Evolutionary conservation across 37 sponge, comb jelly and placozoan species (phyloP), one percentile per base, ranked within the genome.

Genomic region (Halisarca cf. caerulea): DNA sequence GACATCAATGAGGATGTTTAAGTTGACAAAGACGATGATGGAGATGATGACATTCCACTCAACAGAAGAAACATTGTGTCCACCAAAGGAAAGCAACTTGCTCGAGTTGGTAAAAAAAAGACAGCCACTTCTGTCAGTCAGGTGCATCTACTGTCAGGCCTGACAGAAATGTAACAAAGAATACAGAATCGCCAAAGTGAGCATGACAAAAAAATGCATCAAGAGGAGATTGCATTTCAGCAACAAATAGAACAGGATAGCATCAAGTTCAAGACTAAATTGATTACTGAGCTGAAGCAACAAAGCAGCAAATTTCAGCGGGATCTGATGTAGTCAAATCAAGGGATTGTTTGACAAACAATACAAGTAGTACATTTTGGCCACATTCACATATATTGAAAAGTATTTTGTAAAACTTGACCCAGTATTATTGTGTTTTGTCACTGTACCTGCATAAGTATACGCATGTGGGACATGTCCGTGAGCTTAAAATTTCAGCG

Each of bases 131-230:
- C 69, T 1, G 34, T 18, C 17, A 34, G 32, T 32, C n/a, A n/a
- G n/a, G 35, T 17, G 3, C 69, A 68, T 28, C 30, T 68, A 18
- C 35, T 68, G 0, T 28, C 30, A 6, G 69, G 32, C 1, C 30
- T 68, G 1, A 34, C 33, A 6, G 69, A 68, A 34, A 6, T 68
- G 34, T 34, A 68, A 34, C 33, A 24, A 3, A 0, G 1, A 1
- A 4, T 34, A 27, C 69, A 68, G 69, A 24, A 34, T 18, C 32
- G 33, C 2, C 69, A 68, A 34, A 6, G 2, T 18, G 69, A 68
- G 69, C 69, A 68, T 30, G 69, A 68, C 17, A 28, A 34, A 17
- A 68, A 68, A 34, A 68, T 68, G 69, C 69, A 68, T 18, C 69
- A 68, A 30, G 34, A 24, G 33, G 1, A 17, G 2, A 30, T 68